These are phyloP conservation scores for Aphidius colemani DNA, from an alignment of 2,888 invertebrate genomes.

Conservation along the genomic window DNA sequence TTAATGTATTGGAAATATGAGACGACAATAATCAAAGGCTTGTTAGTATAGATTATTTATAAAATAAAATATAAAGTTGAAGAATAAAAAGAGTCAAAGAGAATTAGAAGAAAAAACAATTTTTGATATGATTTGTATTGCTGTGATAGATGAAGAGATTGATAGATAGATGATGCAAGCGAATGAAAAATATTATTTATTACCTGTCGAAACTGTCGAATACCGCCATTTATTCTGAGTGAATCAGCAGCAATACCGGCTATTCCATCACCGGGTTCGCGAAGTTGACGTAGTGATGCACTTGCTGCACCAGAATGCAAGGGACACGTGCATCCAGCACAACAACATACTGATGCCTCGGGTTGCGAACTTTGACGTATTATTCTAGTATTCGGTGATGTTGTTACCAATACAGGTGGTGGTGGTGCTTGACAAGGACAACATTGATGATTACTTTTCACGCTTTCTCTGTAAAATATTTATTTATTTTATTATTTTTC, in stretches of 20 bases:
- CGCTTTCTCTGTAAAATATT: constrained; percentile 51
- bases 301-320: constrained; percentile 71
- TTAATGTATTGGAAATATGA: too few species aligned
- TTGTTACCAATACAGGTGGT: constrained; percentile 74
- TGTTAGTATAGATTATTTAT: neutral
- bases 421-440: constrained; percentile 69
- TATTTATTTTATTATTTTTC: neutral
- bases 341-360: constrained; percentile 68
- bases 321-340: constrained; percentile 56
- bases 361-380: constrained; percentile 89
- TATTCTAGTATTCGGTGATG: constrained; percentile 74
- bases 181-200: constrained; percentile 29
- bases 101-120: neutral
- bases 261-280: constrained; percentile 83
- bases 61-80: neutral
- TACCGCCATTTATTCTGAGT: constrained; percentile 93
- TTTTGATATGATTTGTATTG: constrained; percentile 6
- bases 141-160: neutral
- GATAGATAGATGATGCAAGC: neutral
- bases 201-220: constrained; percentile 96
- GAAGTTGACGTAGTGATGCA: constrained; percentile 81
- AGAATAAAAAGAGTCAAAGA: neutral
- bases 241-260: constrained; percentile 96
- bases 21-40: neutral
- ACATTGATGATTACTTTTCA: constrained; percentile 59